Evolutionary conservation across 2,888 invertebrate species (phyloP), one percentile per base, ranked within the genome.

Genomic region (Camponotus fellah): DNA sequence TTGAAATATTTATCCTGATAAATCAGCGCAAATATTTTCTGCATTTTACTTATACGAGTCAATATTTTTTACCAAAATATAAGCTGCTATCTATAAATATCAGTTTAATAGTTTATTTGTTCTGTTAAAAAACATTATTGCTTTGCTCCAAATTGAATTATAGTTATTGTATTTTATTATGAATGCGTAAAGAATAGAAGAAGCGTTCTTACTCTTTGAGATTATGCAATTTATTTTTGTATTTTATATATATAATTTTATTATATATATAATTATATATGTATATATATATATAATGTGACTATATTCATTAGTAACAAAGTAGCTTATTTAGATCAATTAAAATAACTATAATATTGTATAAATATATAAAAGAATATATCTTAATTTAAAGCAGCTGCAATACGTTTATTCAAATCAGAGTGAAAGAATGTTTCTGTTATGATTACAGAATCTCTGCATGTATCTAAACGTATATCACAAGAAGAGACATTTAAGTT

Each of bases 361-460:
- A 9, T 46, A n/a, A 46, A 21, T 3, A n/a, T 21, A 60, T 43
- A n/a, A 6, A 32, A 32, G n/a, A 60, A 8, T 60, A 1, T 40
- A 9, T 58, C 6, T 46, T 49, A 43, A 17, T 26, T 26, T 10
- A 21, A 74, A 26, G 9, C 53, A 43, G 3, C 12, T 49, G 12
- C 26, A 26, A 43, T 62, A 12, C 49, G 5, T 40, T 34, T 53
- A 21, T 14, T 37, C 17, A 56, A 26, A 60, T 56, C 14, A 34
- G 2, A n/a, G 8, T 66, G 9, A 76, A 12, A 53, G 64, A 58
- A 49, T 62, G n/a, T 68, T 76, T 74, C 82, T 82, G 49, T 66
- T 66, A 68, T 79, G 68, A 72, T 91, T 91, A 66, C 88, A 93
- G 90, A 87, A 91, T 85, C 86, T 80, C 84, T 80, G 76, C 79